Conservation (phyloP, 2,888 invertebrate genomes). For the Kryphioiulus occultus region DNA sequence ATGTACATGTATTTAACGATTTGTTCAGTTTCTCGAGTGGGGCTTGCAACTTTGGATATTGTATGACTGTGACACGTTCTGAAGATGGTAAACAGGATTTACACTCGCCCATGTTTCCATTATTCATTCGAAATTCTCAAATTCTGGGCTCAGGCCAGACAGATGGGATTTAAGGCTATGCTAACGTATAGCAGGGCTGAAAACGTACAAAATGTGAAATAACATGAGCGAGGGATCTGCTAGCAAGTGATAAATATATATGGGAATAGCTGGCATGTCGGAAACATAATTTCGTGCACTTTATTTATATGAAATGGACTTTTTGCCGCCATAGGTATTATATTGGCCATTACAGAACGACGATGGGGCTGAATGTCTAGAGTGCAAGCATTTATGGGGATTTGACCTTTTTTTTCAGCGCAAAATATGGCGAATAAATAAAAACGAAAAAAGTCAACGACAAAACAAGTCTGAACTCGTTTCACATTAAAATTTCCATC, state of each 20-base stretch:
- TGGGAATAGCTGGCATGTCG: slow-evolving; percentile 26
- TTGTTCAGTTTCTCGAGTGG: neutral
- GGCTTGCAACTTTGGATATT: neutral
- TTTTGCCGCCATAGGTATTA: neutral
- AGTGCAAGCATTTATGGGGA: slow-evolving; percentile 1
- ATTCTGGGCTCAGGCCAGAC: neutral
- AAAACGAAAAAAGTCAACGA: no score
- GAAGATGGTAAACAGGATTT: slow-evolving; percentile 3
- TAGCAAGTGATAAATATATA: slow-evolving; percentile 8
- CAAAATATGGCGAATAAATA: neutral
- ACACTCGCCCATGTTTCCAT: neutral
- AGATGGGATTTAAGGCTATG: neutral
- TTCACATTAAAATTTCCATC: neutral
- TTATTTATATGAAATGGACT: slow-evolving; percentile 13
- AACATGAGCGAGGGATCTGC: slow-evolving; percentile 11
- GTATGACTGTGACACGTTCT: neutral
- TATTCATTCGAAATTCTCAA: neutral
- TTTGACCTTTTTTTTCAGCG: neutral
- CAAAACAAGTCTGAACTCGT: no score
- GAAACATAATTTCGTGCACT: slow-evolving; percentile 19
- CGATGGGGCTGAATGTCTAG: neutral
- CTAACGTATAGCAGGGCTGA: neutral
- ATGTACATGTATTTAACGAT: neutral
- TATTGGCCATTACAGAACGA: neutral
- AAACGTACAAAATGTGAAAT: slow-evolving; percentile 7